Conservation (phyloP, 2,113 vertebrate genomes). For the Oreochromis tanganicae region DNA sequence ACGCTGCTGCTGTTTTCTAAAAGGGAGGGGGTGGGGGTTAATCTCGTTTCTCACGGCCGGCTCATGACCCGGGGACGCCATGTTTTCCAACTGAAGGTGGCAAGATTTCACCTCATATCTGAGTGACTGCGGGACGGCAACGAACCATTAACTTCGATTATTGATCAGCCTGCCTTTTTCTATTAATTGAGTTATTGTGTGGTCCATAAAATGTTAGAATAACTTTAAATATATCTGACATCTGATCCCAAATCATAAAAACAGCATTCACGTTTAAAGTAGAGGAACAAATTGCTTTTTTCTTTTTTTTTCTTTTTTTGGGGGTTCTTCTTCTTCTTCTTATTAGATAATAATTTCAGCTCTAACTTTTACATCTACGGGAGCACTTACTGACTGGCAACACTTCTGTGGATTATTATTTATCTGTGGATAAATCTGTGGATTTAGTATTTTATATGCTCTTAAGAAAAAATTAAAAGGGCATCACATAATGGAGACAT, state of each 20-base stretch:
- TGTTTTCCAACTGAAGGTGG: conserved; percentile 18
- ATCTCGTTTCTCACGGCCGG: conserved; percentile 15
- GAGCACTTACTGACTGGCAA: background rate
- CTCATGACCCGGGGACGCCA: conserved; percentile 18
- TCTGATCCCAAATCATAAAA: background rate
- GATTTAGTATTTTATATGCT: background rate
- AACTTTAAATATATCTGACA: background rate
- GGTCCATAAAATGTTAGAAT: background rate
- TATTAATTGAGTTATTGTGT: background rate
- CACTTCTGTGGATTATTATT: background rate
- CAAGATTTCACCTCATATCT: background rate
- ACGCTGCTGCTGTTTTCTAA: background rate
- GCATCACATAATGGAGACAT: background rate
- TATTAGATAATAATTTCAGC: background rate
- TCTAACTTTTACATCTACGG: background rate
- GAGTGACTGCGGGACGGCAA: background rate
- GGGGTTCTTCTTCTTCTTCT: accelerated
- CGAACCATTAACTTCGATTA: background rate
- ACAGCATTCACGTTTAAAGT: background rate
- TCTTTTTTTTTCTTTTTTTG: accelerated
- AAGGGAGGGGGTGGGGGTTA: background rate
- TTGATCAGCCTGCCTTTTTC: background rate
- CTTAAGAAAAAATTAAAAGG: background rate
- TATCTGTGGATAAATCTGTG: no score
- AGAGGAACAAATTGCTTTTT: background rate